Base-by-base conservation (phyloP, 2,113 vertebrate genomes). In the Otus sunia region DNA sequence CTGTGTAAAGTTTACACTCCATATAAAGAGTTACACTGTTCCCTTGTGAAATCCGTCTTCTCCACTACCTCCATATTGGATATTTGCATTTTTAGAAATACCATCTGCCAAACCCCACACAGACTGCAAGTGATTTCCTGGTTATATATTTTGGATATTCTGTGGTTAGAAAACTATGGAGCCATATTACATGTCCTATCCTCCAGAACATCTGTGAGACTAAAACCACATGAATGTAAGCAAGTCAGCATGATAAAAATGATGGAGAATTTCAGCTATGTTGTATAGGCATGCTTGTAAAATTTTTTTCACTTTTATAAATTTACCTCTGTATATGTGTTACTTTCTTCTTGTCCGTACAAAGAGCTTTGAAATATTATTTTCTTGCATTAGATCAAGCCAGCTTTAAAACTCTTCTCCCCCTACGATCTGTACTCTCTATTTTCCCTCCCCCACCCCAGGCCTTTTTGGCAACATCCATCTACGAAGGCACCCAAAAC, bases 11-110 rank as follows among this genome's bases (percentile, higher is more conserved):
- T 97, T 97, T 97, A 95, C 95, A 94, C 96, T 97, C 91, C 95
- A 95, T 96, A 96, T 97, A 97, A 96, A 97, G 96, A 97, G 86
- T 95, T 94, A 94, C 95, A 95, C 96, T 97, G 97, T 97, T 97
- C 94, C 89, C 94, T 90, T 92, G 93, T 96, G 97, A 97, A 96
- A 96, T 95, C 91, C 94, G 34, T 95, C 94, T 96, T 94, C 92
- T 97, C 80, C 71, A 63, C 94, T 96, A 69, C 95, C 94, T 97
- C 97, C 96, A 97, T 97, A 96, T 96, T 96, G 95, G 91, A 96
- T 93, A 97, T 97, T 97, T 97, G 96, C 97, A 97, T 96, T 97
- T 97, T 97, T 96, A 97, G 97, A 97, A 96, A 91, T 96, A 90
- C 95, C 96, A 97, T 96, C 96, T 97, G 94, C 96, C 97, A 97